Evolutionary conservation across 1,140 invertebrate genomes (phyloP), one percentile per base, ranked within the genome.

Genomic region (Catajapyx aquilonaris): DNA sequence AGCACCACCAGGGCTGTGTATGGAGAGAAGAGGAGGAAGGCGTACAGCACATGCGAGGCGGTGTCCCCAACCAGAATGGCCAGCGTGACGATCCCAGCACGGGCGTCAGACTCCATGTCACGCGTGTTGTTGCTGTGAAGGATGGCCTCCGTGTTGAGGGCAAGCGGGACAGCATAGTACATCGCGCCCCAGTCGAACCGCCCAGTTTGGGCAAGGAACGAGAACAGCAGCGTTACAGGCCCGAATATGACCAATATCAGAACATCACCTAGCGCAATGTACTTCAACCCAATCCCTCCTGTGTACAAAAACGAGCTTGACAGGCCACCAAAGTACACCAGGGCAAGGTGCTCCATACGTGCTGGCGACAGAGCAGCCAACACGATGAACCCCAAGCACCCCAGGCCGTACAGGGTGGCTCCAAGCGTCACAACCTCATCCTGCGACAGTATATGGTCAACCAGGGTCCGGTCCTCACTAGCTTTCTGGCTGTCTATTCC

Each of bases 261-360:
- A 20, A 93, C 49, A 60, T 93, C 87, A 28, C 87, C 86, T 17
- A 91, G 57, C 3, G 83, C 86, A 48, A 91, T 87, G 48, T 91
- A 91, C 54, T 91, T 93, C 22, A 91, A 67, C 34, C 86, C 87
- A 48, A 85, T 81, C n/a, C 87, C 86, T 31, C 86, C 86, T 1
- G 86, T 91, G 44, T 86, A 81, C 3, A 94, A 58, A 60, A 90
- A 90, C 38, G 81, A 87, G n/a, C 83, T 85, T n/a, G 86, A 93
- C 30, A 95, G 53, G 0, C 88, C 90, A 37, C 88, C 86, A 60
- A 95, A 94, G 53, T 90, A 95, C 1, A 93, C 76, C 5, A 94
- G 58, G 2, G 88, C 87, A 41, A 94, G 61, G 54, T 93, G 86
- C 56, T 91, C 86, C 76, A 93, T 83, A 55, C 77, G 77, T 1